Evolutionary conservation across 2,888 invertebrate genomes (phyloP).

Genomic region (Leucophora obtusa): DNA sequence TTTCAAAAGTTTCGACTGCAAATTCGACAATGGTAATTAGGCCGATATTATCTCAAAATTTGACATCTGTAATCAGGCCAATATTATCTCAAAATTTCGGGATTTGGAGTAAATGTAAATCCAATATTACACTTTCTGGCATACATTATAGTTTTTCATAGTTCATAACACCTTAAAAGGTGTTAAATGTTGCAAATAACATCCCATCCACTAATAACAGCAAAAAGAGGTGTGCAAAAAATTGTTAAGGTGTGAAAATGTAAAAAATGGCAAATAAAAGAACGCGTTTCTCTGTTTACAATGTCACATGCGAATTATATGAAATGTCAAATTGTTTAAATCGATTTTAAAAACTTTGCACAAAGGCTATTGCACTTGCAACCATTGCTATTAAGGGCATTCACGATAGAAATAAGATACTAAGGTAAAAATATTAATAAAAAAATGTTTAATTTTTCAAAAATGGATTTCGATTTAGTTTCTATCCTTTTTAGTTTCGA

Average conservation of each 20-base stretch:
- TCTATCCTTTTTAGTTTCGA: too few species aligned
- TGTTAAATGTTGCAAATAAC: slow-evolving; percentile 59
- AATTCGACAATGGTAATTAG: too few species aligned
- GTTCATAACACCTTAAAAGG: slow-evolving; percentile 45
- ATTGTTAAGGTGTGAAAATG: slow-evolving; percentile 46
- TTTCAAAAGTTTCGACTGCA: too few species aligned
- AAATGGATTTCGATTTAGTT: background rate
- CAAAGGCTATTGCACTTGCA: background rate
- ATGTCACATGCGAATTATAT: slow-evolving; percentile 5
- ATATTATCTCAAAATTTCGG: too few species aligned
- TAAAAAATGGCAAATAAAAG: background rate
- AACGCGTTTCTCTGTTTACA: slow-evolving; percentile 3
- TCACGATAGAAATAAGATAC: background rate
- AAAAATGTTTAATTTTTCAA: background rate
- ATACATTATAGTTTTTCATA: slow-evolving; percentile 9
- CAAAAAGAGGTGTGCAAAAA: slow-evolving; percentile 31
- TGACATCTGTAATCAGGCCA: too few species aligned
- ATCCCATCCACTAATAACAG: background rate
- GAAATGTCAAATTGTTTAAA: slow-evolving; percentile 3
- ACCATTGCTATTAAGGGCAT: too few species aligned
- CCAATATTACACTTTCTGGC: background rate
- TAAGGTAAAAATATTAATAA: too few species aligned
- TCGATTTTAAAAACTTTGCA: background rate
- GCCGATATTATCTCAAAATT: too few species aligned
- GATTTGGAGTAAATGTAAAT: too few species aligned